phyloP scores from a whole-genome alignment of 2,113 vertebrate species.

The Bungarus multicinctus region DNA sequence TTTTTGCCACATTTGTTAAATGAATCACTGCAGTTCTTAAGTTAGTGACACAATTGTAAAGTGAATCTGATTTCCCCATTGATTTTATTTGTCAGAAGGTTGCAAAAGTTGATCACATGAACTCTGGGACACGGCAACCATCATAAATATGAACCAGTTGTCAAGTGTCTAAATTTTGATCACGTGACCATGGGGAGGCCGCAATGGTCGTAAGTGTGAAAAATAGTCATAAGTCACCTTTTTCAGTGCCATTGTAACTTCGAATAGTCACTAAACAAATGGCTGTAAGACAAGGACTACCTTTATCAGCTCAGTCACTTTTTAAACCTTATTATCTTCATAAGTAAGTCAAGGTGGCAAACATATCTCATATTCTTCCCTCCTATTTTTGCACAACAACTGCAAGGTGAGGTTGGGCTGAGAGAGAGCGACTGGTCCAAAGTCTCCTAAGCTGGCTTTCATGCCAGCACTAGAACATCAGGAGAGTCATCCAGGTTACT shows the following conservation, averaged over 20 bases:
- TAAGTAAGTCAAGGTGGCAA: neutral
- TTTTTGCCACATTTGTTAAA: neutral
- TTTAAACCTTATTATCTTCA: neutral
- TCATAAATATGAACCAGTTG: neutral
- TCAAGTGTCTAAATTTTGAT: neutral
- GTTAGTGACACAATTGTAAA: neutral
- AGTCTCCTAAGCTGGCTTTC: neutral
- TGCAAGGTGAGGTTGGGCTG: neutral
- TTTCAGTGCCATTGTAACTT: neutral
- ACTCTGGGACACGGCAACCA: neutral
- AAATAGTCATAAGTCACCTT: neutral
- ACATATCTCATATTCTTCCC: neutral
- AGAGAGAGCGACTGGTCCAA: neutral
- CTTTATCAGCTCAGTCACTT: neutral
- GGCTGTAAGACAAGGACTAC: neutral
- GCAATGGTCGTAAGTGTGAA: neutral
- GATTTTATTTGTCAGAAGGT: neutral
- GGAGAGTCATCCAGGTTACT: neutral
- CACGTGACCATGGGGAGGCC: neutral
- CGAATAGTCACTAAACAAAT: neutral
- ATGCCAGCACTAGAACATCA: neutral
- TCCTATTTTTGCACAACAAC: neutral
- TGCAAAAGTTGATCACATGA: neutral
- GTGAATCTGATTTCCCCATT: neutral
- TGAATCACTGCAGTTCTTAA: neutral